Conservation (phyloP, 2,113 vertebrate species). For the Parus major region DNA sequence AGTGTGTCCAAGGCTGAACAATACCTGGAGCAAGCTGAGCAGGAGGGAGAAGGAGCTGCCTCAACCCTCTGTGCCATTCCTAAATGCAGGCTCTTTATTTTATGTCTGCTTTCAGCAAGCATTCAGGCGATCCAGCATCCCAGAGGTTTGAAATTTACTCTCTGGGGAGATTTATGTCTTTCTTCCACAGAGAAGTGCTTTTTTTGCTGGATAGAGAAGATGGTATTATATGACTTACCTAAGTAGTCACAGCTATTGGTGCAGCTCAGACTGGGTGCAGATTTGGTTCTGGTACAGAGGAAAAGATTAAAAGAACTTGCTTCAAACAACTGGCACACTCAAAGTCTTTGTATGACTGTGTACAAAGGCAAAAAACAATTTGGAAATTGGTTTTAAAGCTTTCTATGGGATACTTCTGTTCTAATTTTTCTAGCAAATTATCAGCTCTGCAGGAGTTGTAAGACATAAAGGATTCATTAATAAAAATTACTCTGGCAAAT, state of each 20-base stretch:
- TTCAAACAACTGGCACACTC: not conserved
- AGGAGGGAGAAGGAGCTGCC: not conserved
- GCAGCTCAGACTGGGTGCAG: not conserved
- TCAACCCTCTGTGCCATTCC: rapidly evolving
- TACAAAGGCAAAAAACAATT: not conserved
- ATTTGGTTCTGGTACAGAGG: not conserved
- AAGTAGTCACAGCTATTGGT: not conserved
- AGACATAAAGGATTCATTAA: not conserved
- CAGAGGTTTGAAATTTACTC: not conserved
- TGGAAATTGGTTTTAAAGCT: not conserved
- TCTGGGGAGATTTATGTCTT: not conserved
- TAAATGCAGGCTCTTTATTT: not conserved
- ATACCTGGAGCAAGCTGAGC: not conserved
- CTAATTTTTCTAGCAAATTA: not conserved
- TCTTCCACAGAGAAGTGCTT: not conserved
- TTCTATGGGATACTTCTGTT: not conserved
- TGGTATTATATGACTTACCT: not conserved
- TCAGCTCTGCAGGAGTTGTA: not conserved
- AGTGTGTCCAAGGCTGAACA: rapidly evolving
- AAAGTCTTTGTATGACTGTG: not conserved
- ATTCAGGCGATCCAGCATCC: not conserved
- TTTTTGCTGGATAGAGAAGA: not conserved
- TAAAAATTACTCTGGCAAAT: not conserved
- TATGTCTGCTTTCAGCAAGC: not conserved
- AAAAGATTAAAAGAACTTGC: not conserved